Percentiles rank a stretch among this genome's conserved stretches.
Evolutionary conservation across 2,888 invertebrate species (phyloP).

Genomic region (Hermaeophaga mercurialis): DNA sequence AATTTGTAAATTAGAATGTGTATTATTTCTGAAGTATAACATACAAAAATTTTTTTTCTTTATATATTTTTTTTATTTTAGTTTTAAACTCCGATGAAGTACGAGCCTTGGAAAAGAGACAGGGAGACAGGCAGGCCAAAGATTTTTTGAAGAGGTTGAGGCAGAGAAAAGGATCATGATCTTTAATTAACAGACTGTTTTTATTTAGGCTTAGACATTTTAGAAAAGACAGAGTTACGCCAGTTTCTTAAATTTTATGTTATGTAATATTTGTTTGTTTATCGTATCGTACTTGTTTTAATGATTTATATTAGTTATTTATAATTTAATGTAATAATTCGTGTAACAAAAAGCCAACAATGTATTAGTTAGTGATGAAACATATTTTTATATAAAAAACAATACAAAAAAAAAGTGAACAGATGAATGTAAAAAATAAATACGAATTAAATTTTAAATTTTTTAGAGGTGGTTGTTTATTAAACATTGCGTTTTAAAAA

Average conservation of each 20-base stretch:
- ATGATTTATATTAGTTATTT: background rate
- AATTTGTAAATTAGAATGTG: too few relatives aligned
- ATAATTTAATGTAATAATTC: too few relatives aligned
- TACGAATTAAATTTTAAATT: too few relatives aligned
- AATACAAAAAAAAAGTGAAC: too few relatives aligned
- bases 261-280: background rate
- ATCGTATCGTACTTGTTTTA: background rate
- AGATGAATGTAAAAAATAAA: too few relatives aligned
- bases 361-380: too few relatives aligned
- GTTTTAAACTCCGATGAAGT: conserved; percentile 70
- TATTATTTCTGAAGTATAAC: too few relatives aligned
- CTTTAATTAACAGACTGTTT: conserved; percentile 29
- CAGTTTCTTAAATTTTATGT: conserved; percentile 13
- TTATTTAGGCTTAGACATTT: conserved; percentile 11
- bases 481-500: too few relatives aligned
- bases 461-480: too few relatives aligned
- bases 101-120: conserved; percentile 78
- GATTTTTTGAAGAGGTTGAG: conserved; percentile 86
- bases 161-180: conserved; percentile 61
- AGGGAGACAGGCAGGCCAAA: conserved; percentile 86
- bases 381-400: too few relatives aligned
- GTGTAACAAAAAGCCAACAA: too few relatives aligned
- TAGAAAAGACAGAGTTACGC: conserved; percentile 18
- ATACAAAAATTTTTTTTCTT: too few relatives aligned
- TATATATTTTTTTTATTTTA: conserved; percentile 30